Evolutionary conservation across 2,888 invertebrate genomes (phyloP), one percentile per base, ranked within the genome.

Genomic region (Parnassius smintheus): DNA sequence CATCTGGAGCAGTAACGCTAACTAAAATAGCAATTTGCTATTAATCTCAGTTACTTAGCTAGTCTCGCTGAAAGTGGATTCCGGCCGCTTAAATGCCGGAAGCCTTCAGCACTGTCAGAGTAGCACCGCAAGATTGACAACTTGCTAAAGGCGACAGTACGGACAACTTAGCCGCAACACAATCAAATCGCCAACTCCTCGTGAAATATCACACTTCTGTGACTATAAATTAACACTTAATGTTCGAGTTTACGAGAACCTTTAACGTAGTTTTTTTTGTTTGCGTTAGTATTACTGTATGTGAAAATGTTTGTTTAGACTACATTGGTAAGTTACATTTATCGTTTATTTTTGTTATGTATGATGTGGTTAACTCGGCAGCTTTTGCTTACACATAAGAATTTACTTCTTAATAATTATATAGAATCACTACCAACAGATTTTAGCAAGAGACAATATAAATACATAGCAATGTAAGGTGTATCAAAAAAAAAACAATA

Each of bases 21-120:
- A 57, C 25, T 51, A 25, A 25, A 55, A 56, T 55, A 41, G 46
- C 35, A 18, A 25, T 56, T 48, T 48, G 56, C 59, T 59, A 56
- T 51, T 59, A 62, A 59, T 56, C 42, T 46, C 51, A 51, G 25
- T 52, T 48, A 42, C 52, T 55, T 49, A 13, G 45, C 45, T 49
- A 52, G 45, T 57, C 46, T 49, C 8, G 46, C 12, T 44, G 22
- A 44, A 56, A 61, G 44, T 62, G 35, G 35, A 25, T 52, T 56
- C 54, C 61, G 68, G 72, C 72, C 76, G 35, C 74, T 79, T 78
- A 75, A 72, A 74, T 83, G 82, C 78, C 82, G 84, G 85, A 84
- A 83, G 78, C 77, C 65, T 66, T 66, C 67, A 70, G 50, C 45
- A 70, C 73, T 70, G 65, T 71, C 69, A 66, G 72, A 68, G 72